phyloP scores from a whole-genome alignment of 2,797 vertebrate species.

The Australoheros facetus region DNA sequence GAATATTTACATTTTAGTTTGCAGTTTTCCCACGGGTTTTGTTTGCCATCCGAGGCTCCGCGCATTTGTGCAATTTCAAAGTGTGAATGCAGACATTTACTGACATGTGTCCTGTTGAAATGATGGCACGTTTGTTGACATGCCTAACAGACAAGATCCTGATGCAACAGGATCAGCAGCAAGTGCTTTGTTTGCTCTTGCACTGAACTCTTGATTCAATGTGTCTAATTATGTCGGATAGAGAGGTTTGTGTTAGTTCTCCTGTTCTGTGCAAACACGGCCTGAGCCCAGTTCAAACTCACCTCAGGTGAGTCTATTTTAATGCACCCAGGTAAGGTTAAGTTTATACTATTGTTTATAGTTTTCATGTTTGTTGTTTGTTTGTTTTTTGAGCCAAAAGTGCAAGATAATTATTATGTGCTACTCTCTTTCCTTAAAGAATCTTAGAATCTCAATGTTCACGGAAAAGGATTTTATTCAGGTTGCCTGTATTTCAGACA shows the following conservation, averaged over 20 bases:
- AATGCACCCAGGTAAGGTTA: constrained; percentile 31
- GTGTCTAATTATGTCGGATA: constrained; percentile 70
- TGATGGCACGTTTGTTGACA: constrained; percentile 78
- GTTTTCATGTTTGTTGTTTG: neutral
- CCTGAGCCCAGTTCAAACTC: constrained; percentile 60
- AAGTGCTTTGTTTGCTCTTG: constrained; percentile 79
- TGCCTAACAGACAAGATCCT: constrained; percentile 84
- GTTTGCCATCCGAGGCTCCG: constrained; percentile 53
- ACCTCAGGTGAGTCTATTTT: constrained; percentile 6
- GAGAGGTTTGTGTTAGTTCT: constrained; percentile 69
- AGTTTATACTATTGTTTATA: neutral
- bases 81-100: constrained; percentile 33
- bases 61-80: constrained; percentile 15
- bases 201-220: constrained; percentile 74
- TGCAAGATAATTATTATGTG: neutral
- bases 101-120: constrained; percentile 58
- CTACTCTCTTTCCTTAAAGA: neutral
- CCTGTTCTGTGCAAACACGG: constrained; percentile 74
- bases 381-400: neutral
- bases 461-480: neutral
- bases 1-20: neutral
- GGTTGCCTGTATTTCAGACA: neutral
- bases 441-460: too few relatives aligned
- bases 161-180: constrained; percentile 83
- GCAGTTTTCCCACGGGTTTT: constrained; percentile 26